Percentiles rank a stretch among this genome's conserved stretches.
Evolutionary conservation across 2,113 vertebrate species (phyloP).

Genomic region (Pundamilia nyererei): DNA sequence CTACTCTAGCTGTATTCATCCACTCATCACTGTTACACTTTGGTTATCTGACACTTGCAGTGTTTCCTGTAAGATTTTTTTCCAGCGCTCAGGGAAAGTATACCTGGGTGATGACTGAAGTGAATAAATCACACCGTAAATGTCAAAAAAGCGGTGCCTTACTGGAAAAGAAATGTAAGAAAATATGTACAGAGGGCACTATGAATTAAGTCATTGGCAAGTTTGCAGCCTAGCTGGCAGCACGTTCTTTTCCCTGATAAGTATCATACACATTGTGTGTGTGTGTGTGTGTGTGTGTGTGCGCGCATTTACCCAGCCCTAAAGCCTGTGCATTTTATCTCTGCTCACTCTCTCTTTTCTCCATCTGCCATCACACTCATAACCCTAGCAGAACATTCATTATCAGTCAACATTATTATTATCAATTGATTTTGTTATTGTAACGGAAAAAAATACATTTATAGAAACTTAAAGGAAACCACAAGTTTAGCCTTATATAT

Average conservation of each 20-base stretch:
- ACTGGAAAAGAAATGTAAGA: neutral
- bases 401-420: neutral
- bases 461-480: neutral
- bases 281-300: neutral
- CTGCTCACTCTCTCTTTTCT: neutral
- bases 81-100: neutral
- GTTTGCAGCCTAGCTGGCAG: neutral
- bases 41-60: neutral
- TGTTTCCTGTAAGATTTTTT: neutral
- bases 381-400: neutral
- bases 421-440: neutral
- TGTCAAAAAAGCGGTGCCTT: fast-evolving
- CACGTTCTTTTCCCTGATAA: neutral
- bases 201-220: neutral
- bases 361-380: neutral
- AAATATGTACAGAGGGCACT: neutral
- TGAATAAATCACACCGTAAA: neutral
- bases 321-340: neutral
- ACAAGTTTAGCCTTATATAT: neutral
- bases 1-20: constrained; percentile 7
- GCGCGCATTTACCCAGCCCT: neutral
- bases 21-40: constrained; percentile 21
- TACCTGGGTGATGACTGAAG: neutral
- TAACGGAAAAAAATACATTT: neutral
- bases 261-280: neutral